Evolutionary conservation across 64 coral and sea anemone species (phyloP).

Genomic region (Stichodactyla mertensii): DNA sequence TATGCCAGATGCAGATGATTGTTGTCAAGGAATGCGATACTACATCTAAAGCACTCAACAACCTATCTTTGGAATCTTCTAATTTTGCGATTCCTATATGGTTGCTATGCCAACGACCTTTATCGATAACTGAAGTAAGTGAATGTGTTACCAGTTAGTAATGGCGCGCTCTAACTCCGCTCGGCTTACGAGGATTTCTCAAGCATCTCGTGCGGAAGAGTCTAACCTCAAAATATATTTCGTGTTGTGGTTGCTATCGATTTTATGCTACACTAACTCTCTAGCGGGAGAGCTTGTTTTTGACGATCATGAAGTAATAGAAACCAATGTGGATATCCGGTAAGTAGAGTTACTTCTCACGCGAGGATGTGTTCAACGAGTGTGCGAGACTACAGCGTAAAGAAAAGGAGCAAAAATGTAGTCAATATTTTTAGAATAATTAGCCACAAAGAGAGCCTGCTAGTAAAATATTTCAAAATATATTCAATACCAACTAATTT

Average conservation of each 20-base stretch:
- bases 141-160: neutral
- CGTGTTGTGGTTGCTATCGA: slow-evolving; percentile 22
- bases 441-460: neutral
- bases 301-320: slow-evolving; percentile 80
- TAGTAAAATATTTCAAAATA: neutral
- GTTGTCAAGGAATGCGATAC: neutral
- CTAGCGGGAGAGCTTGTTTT: slow-evolving; percentile 70
- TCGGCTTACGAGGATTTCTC: neutral
- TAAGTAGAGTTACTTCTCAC: slow-evolving; percentile 13
- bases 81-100: neutral
- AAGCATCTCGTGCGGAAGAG: neutral
- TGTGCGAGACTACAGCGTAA: slow-evolving; percentile 17
- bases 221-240: neutral
- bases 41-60: neutral
- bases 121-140: neutral
- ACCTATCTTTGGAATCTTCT: neutral
- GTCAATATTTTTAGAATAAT: neutral
- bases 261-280: slow-evolving; percentile 66
- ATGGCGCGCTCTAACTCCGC: slow-evolving; percentile 1
- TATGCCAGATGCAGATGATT: neutral
- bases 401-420: neutral
- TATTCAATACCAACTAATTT: neutral
- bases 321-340: slow-evolving; percentile 72
- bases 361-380: neutral
- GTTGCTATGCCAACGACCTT: neutral